These are phyloP conservation scores for Teleogryllus occipitalis DNA, from an alignment of 1,140 invertebrate genomes.

Conservation along the genomic window DNA sequence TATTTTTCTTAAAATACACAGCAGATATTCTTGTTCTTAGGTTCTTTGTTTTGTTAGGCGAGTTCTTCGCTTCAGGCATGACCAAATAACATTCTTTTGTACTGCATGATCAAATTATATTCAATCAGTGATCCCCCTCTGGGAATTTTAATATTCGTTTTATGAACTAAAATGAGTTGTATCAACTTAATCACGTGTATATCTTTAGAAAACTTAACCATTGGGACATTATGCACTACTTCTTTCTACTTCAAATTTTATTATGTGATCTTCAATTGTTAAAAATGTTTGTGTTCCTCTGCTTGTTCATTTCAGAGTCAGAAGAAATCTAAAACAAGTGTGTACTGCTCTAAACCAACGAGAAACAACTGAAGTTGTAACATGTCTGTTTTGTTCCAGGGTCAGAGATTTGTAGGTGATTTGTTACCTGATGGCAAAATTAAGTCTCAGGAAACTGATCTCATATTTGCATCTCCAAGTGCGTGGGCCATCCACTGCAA, in stretches of 20 bases:
- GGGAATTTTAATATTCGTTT: background rate
- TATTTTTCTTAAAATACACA: background rate
- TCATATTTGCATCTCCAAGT: conserved; percentile 81
- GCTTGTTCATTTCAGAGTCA: too few species aligned
- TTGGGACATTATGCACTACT: too few species aligned
- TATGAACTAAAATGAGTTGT: too few species aligned
- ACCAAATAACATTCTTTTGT: background rate
- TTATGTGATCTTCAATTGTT: too few species aligned
- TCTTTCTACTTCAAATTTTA: too few species aligned
- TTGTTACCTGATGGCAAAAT: conserved; percentile 79
- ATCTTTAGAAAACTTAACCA: too few species aligned
- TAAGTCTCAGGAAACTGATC: conserved; percentile 75
- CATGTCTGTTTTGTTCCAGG: conserved; percentile 40
- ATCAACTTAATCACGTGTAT: too few species aligned
- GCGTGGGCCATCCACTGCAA: conserved; percentile 90
- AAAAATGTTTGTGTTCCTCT: too few species aligned
- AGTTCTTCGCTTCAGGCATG: background rate
- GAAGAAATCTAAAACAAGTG: too few species aligned
- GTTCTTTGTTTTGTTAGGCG: background rate
- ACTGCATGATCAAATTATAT: background rate
- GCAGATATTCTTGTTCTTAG: background rate
- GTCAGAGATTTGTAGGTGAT: conserved; percentile 82
- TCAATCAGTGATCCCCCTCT: background rate
- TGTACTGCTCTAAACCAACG: too few species aligned
- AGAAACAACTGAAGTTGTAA: too few species aligned